phyloP scores from a whole-genome alignment of 2,888 invertebrate species.

The Liposcelis brunnea region DNA sequence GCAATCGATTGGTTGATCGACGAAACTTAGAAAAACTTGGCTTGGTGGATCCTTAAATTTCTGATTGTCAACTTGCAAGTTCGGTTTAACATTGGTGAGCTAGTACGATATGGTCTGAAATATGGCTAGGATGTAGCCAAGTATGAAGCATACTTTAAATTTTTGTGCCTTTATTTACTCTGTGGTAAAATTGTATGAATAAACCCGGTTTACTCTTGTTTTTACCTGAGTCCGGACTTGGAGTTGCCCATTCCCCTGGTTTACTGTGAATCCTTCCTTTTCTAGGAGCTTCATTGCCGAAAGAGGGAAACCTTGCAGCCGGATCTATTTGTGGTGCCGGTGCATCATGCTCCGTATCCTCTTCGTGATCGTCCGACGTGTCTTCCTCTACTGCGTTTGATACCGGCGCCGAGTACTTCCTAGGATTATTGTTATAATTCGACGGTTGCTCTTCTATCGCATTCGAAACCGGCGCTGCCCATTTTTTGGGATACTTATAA shows the following conservation, averaged over 20 bases:
- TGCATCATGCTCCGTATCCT: conserved; percentile 1
- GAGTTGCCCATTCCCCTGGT: conserved; percentile 15
- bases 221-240: conserved; percentile 14
- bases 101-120: no score
- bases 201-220: no score
- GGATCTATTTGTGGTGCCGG: no score
- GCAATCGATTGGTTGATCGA: no score
- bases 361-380: conserved; percentile 10
- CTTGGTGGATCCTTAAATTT: no score
- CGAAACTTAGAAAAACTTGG: no score
- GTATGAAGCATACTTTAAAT: no score
- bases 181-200: no score
- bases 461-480: conserved; percentile 32
- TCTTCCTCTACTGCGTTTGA: conserved; percentile 3
- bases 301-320: not conserved
- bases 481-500: conserved; percentile 42
- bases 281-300: conserved; percentile 10
- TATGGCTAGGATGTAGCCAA: no score
- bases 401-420: conserved; percentile 40
- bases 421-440: conserved; percentile 25
- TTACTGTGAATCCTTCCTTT: conserved; percentile 10
- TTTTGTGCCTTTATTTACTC: no score
- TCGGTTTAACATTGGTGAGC: no score
- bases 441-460: conserved; percentile 7
- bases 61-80: no score